Conservation (phyloP, 2,113 vertebrate genomes). For the Rhinolophus sinicus region DNA sequence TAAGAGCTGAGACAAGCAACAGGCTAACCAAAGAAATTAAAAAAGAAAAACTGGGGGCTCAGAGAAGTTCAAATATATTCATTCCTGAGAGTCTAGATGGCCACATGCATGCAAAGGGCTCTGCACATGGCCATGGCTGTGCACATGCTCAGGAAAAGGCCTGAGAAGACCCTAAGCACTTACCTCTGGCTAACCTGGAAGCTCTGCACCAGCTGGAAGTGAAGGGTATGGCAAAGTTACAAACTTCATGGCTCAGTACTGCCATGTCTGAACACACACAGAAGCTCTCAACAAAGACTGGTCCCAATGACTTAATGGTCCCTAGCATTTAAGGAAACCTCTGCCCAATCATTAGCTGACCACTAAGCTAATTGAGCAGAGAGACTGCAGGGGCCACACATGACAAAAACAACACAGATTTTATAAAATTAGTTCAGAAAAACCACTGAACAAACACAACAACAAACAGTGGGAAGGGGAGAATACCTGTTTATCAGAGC, state of each 20-base stretch:
- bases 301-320: background rate
- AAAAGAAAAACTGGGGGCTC: background rate
- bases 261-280: background rate
- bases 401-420: background rate
- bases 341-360: background rate
- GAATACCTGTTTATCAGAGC: background rate
- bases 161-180: background rate
- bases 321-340: background rate
- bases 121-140: background rate
- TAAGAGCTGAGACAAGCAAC: background rate
- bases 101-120: background rate
- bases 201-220: background rate
- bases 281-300: background rate
- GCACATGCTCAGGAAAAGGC: background rate
- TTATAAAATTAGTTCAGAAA: background rate
- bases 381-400: background rate
- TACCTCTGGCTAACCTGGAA: background rate
- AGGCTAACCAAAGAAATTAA: background rate
- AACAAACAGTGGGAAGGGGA: background rate
- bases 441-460: background rate
- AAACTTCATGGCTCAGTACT: background rate
- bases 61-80: slow-evolving; percentile 18
- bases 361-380: background rate
- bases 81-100: background rate
- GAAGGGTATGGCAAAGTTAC: background rate